Percentiles rank a stretch among this genome's conserved stretches.
Evolutionary conservation across 2,888 invertebrate genomes (phyloP).

Genomic region (Morpho deidamia): DNA sequence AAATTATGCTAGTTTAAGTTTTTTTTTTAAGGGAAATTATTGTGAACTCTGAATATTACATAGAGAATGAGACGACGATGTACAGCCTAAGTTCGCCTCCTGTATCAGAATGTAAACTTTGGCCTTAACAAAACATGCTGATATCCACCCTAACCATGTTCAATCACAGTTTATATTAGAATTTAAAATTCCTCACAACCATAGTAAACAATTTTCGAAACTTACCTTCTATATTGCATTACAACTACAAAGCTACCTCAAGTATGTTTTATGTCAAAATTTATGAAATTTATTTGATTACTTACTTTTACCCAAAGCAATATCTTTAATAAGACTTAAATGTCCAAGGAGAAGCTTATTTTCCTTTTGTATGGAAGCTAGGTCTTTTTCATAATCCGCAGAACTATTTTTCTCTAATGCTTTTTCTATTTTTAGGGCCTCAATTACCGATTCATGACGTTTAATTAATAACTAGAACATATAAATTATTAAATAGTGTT

Average conservation of each 20-base stretch:
- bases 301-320: conserved; percentile 44
- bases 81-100: too few relatives aligned
- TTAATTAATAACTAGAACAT: conserved; percentile 26
- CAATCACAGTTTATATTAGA: too few relatives aligned
- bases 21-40: too few relatives aligned
- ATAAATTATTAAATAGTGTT: conserved; percentile 4
- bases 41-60: too few relatives aligned
- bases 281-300: conserved; percentile 10
- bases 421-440: conserved; percentile 38
- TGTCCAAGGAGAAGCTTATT: conserved; percentile 34
- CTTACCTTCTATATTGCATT: too few relatives aligned
- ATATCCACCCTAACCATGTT: too few relatives aligned
- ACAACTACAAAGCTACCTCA: not conserved
- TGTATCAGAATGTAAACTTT: too few relatives aligned
- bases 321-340: conserved; percentile 31
- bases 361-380: conserved; percentile 32
- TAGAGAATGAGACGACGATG: too few relatives aligned
- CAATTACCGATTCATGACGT: conserved; percentile 39
- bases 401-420: conserved; percentile 29
- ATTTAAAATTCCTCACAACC: too few relatives aligned
- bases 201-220: too few relatives aligned
- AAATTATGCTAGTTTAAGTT: too few relatives aligned
- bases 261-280: not conserved
- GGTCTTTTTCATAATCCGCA: conserved; percentile 29
- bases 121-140: too few relatives aligned